Base-by-base conservation (phyloP, 2,113 vertebrate species). In the Nicator chloris region DNA sequence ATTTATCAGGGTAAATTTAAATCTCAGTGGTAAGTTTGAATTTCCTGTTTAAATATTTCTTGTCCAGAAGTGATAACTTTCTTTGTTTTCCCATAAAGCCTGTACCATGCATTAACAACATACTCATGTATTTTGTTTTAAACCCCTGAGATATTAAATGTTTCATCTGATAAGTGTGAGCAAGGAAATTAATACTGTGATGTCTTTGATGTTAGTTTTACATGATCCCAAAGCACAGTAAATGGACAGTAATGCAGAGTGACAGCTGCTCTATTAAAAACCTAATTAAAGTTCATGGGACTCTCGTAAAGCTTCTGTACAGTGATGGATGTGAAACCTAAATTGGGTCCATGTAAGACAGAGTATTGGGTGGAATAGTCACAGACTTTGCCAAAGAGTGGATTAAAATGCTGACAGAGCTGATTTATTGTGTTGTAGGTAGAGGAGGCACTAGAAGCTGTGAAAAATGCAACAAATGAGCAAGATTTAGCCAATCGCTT, bases 401-500 rank as follows among this genome's bases (percentile, higher is more conserved):
- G 33, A 39, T 49, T 44, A 30, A 75, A 68, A 27, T 63, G 68
- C 50, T 95, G 76, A 95, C 75, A 10, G 13, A 19, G 57, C 16
- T 68, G n/a, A 51, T 75, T 2, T 92, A 15, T 65, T 76, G 9
- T 33, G 9, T 21, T 91, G 50, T 72, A 99, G 99, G 99, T 99
- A 78, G 99, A 99, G 81, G 99, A 99, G 50, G 99, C 99, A 7
- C 94, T 99, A 40, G 99, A 99, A 97, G 98, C 98, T 24, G 99
- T 99, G 72, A 99, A 99, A 97, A 99, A 99, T 72, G 99, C 99
- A 18, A 99, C 99, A 75, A 99, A 99, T 64, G 99, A 99, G 82
- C 99, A 99, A 97, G 99, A 99, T 91, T 97, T 99, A 93, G 99
- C 99, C 30, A 99, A 99, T 82, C 99, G 99, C 84, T 99, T 99